Evolutionary conservation across 2,797 vertebrate species (phyloP).

Genomic region (Synaphobranchus kaupii): DNA sequence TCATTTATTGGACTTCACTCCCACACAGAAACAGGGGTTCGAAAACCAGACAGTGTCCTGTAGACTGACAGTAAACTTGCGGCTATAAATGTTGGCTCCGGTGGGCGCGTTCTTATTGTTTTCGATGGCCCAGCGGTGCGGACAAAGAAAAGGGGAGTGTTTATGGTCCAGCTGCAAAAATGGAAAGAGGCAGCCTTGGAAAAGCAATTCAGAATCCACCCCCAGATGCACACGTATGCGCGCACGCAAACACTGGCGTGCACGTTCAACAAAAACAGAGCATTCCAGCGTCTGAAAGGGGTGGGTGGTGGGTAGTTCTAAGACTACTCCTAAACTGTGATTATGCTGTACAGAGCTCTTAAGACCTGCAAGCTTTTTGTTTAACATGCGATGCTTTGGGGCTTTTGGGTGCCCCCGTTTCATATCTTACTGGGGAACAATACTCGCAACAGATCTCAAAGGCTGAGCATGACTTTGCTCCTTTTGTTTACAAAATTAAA

Average conservation of each 20-base stretch:
- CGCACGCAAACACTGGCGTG: not conserved
- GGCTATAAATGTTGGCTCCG: not conserved
- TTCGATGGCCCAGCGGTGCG: not conserved
- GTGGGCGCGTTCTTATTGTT: not conserved
- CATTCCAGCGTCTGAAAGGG: not conserved
- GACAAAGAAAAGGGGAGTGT: not conserved
- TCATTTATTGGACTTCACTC: not conserved
- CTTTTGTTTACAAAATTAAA: not conserved
- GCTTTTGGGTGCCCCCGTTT: not conserved
- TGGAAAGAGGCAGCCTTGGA: not conserved
- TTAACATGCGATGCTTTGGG: not conserved
- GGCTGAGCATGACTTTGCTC: not conserved
- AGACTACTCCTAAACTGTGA: not conserved
- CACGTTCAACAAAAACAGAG: conserved; percentile 1
- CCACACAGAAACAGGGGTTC: not conserved
- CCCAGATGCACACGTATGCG: not conserved
- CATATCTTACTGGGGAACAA: not conserved
- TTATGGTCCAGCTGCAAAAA: not conserved
- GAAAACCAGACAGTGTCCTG: not conserved
- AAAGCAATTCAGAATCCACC: not conserved
- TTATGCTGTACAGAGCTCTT: not conserved
- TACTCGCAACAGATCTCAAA: not conserved
- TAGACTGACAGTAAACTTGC: not conserved
- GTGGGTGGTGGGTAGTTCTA: not conserved
- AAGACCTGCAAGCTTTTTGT: not conserved